These are phyloP conservation scores for Pheosia gnoma DNA, from an alignment of 2,888 invertebrate species.

Conservation along the genomic window DNA sequence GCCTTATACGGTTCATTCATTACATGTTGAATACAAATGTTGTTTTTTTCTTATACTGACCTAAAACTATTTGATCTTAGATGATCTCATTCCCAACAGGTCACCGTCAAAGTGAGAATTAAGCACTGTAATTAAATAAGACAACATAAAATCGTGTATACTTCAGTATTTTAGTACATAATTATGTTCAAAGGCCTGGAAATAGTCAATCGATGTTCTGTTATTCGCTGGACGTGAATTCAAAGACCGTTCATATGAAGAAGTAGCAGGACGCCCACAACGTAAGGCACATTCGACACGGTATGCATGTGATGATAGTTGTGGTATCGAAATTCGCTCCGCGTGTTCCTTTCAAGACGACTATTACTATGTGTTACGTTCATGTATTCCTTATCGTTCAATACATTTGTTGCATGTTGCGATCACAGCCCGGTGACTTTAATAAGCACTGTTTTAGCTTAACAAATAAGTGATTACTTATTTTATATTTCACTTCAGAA, in stretches of 20 bases:
- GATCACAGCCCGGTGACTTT: background rate
- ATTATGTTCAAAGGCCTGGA: constrained; percentile 55
- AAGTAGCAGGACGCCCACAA: constrained; percentile 51
- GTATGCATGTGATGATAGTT: constrained; percentile 58
- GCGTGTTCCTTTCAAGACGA: constrained; percentile 41
- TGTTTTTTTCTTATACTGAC: constrained; percentile 41
- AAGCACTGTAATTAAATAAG: constrained; percentile 45
- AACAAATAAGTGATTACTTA: background rate
- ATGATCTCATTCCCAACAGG: constrained; percentile 43
- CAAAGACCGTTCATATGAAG: constrained; percentile 64
- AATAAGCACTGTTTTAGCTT: background rate
- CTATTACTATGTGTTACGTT: constrained; percentile 28
- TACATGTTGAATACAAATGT: constrained; percentile 43
- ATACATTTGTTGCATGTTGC: background rate
- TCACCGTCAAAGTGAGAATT: constrained; percentile 41
- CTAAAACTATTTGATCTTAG: constrained; percentile 41
- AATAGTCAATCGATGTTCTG: constrained; percentile 63
- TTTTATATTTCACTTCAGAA: background rate
- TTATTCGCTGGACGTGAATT: constrained; percentile 58
- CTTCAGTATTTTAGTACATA: constrained; percentile 45
- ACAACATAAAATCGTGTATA: constrained; percentile 51
- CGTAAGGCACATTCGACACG: constrained; percentile 66
- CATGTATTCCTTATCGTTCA: constrained; percentile 25
- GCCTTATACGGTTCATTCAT: constrained; percentile 50
- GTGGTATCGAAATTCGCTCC: constrained; percentile 43